Conservation (phyloP, 2,888 invertebrate genomes). For the Yponomeuta evonymella region DNA sequence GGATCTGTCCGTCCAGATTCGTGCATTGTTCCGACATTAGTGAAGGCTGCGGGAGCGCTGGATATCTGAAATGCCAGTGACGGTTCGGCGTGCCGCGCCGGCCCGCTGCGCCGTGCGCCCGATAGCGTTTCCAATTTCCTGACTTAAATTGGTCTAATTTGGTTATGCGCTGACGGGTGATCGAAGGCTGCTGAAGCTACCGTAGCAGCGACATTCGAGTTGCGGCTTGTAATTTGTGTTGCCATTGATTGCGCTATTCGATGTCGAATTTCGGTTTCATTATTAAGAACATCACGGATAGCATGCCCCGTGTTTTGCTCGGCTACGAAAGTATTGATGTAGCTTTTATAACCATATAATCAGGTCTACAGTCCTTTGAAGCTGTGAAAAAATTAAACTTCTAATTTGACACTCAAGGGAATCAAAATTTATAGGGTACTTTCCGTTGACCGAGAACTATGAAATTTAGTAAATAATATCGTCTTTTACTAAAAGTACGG, state of each 20-base stretch:
- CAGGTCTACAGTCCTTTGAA: no score
- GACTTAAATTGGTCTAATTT: conserved; percentile 75
- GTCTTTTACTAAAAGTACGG: no score
- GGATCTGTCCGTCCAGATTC: conserved; percentile 71
- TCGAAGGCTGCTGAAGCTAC: conserved; percentile 55
- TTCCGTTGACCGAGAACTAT: no score
- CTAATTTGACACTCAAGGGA: no score
- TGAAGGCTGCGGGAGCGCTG: conserved; percentile 60
- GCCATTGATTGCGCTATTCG: conserved; percentile 23
- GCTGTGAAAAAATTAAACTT: no score
- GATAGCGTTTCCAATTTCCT: conserved; percentile 75
- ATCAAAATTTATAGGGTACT: no score
- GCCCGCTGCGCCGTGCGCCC: conserved; percentile 31
- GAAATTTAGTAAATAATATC: no score
- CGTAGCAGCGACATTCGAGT: conserved; percentile 41
- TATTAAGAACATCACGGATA: no score
- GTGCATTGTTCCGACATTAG: conserved; percentile 73
- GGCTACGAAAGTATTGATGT: no score
- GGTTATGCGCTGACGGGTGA: conserved; percentile 69
- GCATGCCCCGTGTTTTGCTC: no score
- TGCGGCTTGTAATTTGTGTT: conserved; percentile 44
- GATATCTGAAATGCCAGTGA: conserved; percentile 69
- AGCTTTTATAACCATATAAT: no score
- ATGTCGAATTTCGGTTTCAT: not conserved
- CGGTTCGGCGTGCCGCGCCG: conserved; percentile 33